Base-by-base conservation (phyloP, 2,113 vertebrate genomes). In the Nyctereutes procyonoides region DNA sequence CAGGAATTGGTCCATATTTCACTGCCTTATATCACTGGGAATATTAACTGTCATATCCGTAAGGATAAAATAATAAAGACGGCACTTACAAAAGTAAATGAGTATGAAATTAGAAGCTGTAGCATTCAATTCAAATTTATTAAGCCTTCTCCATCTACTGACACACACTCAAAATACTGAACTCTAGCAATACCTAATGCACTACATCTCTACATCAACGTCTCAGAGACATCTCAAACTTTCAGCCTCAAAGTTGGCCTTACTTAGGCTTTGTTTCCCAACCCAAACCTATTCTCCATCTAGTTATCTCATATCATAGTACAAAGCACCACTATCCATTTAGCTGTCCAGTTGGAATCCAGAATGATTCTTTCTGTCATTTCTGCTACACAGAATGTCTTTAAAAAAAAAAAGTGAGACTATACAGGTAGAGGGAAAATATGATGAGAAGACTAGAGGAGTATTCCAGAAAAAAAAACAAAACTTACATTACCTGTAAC, bases 221-320 rank as follows among this genome's bases (percentile, higher is more conserved):
- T 92, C 60, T 81, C 60, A 77, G 51, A 84, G 13, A 74, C 65
- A 96, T 55, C 81, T 95, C 76, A 60, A 60, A 84, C 16, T 55
- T 93, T 26, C 16, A 30, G 43, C 35, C 67, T 77, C 74, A 71
- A 82, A 89, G 56, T 15, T 63, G 24, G 67, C 5, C 35, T 30
- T 87, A 43, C 74, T 96, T 74, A 79, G 19, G 79, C 20, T 83
- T 90, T 93, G 35, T 32, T 80, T 9, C 62, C 56, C 15, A 73
- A 15, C 30, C 20, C n/a, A 86, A 71, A 93, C 0, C 1, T 93
- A 83, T 58, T 84, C 17, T 55, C 26, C 88, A 91, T n/a, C 80
- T 93, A 77, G 12, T 93, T 93, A 88, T 91, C 93, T 84, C 55
- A 32, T 62, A 69, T 53, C 62, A 30, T 51, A 69, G 65, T 77